Evolutionary conservation across 2,797 vertebrate species (phyloP).

Genomic region (Catharus ustulatus): DNA sequence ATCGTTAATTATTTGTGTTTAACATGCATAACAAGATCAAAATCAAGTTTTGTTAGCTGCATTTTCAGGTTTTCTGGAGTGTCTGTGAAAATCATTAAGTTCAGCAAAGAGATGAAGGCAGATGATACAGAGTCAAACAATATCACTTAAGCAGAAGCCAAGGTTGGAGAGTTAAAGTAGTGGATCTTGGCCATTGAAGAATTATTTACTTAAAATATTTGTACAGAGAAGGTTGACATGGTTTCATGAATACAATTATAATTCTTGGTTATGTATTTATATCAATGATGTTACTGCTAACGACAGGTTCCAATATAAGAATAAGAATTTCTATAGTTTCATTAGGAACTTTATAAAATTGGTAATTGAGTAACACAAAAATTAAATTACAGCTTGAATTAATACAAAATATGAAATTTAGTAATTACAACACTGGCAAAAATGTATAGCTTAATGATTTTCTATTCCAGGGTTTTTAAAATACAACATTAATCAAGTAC

Average conservation of each 20-base stretch:
- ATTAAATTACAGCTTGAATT: background rate
- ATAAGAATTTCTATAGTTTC: background rate
- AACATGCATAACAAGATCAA: slow-evolving; percentile 21
- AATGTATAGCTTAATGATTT: background rate
- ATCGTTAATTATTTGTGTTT: background rate
- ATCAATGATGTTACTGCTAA: background rate
- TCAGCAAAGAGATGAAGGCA: background rate
- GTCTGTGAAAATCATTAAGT: background rate
- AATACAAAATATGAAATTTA: background rate
- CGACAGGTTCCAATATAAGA: background rate
- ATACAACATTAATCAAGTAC: background rate
- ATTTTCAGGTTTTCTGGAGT: background rate
- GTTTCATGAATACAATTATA: background rate
- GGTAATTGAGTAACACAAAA: background rate
- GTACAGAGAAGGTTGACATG: background rate
- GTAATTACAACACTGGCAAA: background rate
- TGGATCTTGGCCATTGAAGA: background rate
- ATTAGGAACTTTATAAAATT: background rate
- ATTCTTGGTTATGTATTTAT: background rate
- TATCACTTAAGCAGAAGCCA: background rate
- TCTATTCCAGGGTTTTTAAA: background rate
- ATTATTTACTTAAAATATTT: background rate
- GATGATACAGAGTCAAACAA: background rate
- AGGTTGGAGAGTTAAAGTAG: background rate
- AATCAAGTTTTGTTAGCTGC: background rate